Evolutionary conservation across 2,113 vertebrate genomes (phyloP).

Genomic region (Oreochromis tanganicae): DNA sequence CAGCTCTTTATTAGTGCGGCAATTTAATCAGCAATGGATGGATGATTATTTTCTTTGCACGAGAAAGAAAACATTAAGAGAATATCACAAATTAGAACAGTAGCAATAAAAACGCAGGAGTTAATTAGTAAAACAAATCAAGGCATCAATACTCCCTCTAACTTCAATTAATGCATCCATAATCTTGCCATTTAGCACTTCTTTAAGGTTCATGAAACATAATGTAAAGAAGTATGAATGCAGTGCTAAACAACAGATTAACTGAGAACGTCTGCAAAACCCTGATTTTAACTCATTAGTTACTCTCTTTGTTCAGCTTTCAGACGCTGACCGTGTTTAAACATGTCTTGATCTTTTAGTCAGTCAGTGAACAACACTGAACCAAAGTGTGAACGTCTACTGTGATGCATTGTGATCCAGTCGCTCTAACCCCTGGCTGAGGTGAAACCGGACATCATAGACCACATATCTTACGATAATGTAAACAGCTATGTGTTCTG

Average conservation of each 20-base stretch:
- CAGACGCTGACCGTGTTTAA: background rate
- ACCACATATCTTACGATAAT: background rate
- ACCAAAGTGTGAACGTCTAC: background rate
- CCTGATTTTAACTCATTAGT: background rate
- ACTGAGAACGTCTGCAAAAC: background rate
- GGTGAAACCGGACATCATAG: background rate
- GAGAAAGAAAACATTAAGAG: background rate
- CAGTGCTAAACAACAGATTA: background rate
- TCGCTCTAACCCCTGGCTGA: background rate
- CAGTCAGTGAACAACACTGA: background rate
- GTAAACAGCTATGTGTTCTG: background rate
- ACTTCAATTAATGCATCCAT: background rate
- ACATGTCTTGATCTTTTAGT: background rate
- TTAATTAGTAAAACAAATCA: conserved; percentile 1
- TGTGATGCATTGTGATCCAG: background rate
- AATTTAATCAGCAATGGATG: background rate
- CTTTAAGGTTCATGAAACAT: background rate
- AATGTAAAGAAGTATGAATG: background rate
- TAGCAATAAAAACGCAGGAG: background rate
- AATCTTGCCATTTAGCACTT: background rate
- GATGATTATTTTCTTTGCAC: background rate
- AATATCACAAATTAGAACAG: background rate
- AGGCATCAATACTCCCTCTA: background rate
- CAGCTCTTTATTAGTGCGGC: background rate
- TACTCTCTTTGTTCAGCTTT: background rate